Evolutionary conservation across 2,888 invertebrate genomes (phyloP), one percentile per base, ranked within the genome.

Genomic region (Mesochorus sp.): DNA sequence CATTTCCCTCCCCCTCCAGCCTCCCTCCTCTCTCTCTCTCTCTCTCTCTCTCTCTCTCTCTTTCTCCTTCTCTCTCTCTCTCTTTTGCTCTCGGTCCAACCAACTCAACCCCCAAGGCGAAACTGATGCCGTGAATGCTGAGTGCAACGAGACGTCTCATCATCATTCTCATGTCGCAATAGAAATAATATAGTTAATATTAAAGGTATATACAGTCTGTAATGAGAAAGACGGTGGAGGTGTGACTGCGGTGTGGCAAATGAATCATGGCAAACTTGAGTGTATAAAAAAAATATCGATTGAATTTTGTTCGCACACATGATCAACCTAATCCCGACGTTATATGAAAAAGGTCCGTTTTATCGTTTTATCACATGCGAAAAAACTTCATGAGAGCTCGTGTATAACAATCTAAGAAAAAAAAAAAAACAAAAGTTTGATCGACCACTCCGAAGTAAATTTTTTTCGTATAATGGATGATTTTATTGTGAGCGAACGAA

Each of bases 61-160:
- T 12, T 3, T 12, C 1, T 55, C 39, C 49, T 55, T 19, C 39
- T 12, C 49, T 39, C 24, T 37, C 24, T 12, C 28, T 21, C 19
- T 5, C 39, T 42, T 42, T 19, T 24, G 8, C 21, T 14, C 44
- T 64, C 24, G 19, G 39, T 37, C 64, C 26, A 21, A 8, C 24
- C 17, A 24, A 51, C 67, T 55, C 53, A 34, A 44, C 24, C 49
- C 61, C 73, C 59, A 47, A 44, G 61, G 51, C 67, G 8, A 61
- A 62, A 71, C 67, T 71, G 77, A 67, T 74, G 62, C 70, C 34
- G 12, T 57, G 44, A 71, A 74, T 61, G 42, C 55, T 55, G 24
- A 72, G 74, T 74, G 83, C 85, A 85, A 85, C 86, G 85, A 83
- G 21, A 44, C 49, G 24, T 59, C 53, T 66, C 39, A 19, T 47